Evolutionary conservation across 2,113 vertebrate genomes (phyloP), one percentile per base, ranked within the genome.

Genomic region (Percopsis transmontana): DNA sequence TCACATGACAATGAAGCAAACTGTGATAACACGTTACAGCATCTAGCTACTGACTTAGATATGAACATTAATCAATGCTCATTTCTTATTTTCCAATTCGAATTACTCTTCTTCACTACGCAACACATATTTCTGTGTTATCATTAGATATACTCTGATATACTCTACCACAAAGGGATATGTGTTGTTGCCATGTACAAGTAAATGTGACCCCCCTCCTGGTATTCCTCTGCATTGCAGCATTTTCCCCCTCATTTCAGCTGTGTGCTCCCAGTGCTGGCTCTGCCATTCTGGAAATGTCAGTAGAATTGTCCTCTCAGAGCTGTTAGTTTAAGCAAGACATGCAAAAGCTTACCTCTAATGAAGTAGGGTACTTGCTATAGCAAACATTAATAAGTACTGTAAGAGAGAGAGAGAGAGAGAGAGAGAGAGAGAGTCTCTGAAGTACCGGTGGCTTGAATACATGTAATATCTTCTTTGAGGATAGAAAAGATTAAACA

Each of bases 251-350:
- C 12, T 38, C 6, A 40, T 63, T 74, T 79, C 80, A 76, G 74
- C 79, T 83, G 80, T 62, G 80, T 60, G 58, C 65, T 77, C 59
- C 70, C 40, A 54, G 57, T 45, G n/a, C 68, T 45, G 40, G 53
- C 39, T 47, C 65, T 80, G 78, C 74, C 79, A 79, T 82, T 88
- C 79, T 83, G 62, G 14, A 90, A 88, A 89, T 84, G 81, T 87
- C 88, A 88, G 64, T 74, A 42, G 68, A 86, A 83, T 86, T 77
- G 81, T 87, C 86, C 79, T 72, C 72, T 68, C 58, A 12, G 14
- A 76, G 69, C 75, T 16, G 50, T 70, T 85, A 80, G 87, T 88
- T 88, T 77, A 90, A 83, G 74, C 60, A 77, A 70, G 77, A 83
- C 80, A 80, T 80, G 77, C 69, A 84, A 85, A 84, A 83, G 72